These are phyloP conservation scores for Aporrectodea caliginosa DNA, from an alignment of 1,140 invertebrate genomes.

Conservation along the genomic window DNA sequence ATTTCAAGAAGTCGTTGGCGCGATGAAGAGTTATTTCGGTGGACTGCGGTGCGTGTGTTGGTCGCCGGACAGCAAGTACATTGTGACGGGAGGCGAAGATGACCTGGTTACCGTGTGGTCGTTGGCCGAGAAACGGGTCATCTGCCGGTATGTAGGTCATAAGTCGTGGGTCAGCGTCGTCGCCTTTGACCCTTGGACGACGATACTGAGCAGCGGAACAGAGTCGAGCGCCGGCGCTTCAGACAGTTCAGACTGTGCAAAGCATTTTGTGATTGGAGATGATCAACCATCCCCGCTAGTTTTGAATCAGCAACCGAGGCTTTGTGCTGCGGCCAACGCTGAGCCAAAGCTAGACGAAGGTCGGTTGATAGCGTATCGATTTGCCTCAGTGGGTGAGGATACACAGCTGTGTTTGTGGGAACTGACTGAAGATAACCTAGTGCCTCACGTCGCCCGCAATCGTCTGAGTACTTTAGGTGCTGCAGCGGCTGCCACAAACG, in stretches of 20 bases:
- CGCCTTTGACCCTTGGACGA: conserved; percentile 11
- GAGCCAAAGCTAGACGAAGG: not conserved
- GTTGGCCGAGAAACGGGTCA: conserved; percentile 82
- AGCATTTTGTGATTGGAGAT: not conserved
- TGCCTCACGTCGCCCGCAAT: not conserved
- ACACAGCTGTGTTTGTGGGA: conserved; percentile 12
- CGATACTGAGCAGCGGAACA: not conserved
- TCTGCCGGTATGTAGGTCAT: conserved; percentile 86
- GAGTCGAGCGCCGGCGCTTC: not conserved
- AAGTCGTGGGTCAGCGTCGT: conserved; percentile 81
- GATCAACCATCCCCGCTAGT: too few species aligned
- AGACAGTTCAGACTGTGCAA: not conserved
- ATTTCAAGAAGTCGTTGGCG: conserved; percentile 81
- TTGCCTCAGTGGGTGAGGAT: conserved; percentile 14
- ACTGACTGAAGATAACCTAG: not conserved
- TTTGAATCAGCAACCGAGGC: not conserved
- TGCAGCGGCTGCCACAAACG: too few species aligned
- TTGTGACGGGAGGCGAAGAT: conserved; percentile 96
- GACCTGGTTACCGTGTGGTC: conserved; percentile 97
- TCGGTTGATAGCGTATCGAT: conserved; percentile 4
- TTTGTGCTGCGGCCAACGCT: not conserved
- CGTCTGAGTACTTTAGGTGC: not conserved
- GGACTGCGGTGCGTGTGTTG: conserved; percentile 90
- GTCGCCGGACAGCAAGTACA: conserved; percentile 78
- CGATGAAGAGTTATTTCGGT: conserved; percentile 90